Conservation (phyloP, 2,113 vertebrate species). For the Rhinolophus sinicus region DNA sequence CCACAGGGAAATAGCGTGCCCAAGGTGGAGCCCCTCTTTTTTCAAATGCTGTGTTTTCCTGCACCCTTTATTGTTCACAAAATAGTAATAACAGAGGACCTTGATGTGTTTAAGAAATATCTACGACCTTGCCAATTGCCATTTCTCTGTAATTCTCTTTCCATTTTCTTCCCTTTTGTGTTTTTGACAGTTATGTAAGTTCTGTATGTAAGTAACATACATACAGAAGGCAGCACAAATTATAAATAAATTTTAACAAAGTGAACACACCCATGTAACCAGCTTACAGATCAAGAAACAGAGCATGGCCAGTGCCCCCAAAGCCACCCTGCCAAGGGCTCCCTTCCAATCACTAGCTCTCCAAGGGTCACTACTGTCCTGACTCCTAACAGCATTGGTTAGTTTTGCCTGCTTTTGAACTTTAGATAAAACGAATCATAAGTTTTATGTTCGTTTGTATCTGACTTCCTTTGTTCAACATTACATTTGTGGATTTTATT, state of each 20-base stretch:
- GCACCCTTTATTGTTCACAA: neutral
- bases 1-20: neutral
- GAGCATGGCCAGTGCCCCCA: neutral
- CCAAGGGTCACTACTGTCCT: neutral
- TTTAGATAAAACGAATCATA: neutral
- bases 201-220: neutral
- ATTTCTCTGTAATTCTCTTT: neutral
- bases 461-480: constrained; percentile 4
- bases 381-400: neutral
- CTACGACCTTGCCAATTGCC: neutral
- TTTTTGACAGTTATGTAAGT: neutral
- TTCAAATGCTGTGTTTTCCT: neutral
- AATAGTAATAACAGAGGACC: neutral
- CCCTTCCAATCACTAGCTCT: neutral
- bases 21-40: neutral
- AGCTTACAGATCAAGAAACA: neutral
- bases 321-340: neutral
- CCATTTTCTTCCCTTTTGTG: neutral
- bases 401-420: constrained; percentile 38
- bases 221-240: neutral
- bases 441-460: neutral
- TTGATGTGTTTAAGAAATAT: neutral
- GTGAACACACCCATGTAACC: neutral
- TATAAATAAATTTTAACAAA: neutral
- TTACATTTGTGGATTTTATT: neutral